These are phyloP conservation scores for Tachycineta bicolor DNA, from an alignment of 2,113 vertebrate species.

Conservation along the genomic window DNA sequence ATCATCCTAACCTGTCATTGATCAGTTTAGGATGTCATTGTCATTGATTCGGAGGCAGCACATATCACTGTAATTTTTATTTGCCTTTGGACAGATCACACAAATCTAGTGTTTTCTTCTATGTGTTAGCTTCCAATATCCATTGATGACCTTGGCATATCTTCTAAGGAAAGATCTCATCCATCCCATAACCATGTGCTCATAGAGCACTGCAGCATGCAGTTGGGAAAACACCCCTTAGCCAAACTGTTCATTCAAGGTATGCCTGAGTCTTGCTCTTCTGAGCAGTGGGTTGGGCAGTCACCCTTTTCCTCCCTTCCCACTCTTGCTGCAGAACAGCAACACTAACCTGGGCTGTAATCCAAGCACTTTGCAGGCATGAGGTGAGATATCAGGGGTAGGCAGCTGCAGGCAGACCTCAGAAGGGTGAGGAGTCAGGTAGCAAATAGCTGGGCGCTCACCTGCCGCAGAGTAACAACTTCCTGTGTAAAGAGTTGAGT, in stretches of 20 bases:
- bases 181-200: neutral
- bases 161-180: neutral
- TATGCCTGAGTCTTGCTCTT: neutral
- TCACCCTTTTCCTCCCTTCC: neutral
- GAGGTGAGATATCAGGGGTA: neutral
- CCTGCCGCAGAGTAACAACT: neutral
- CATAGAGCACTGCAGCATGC: neutral
- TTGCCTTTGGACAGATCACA: neutral
- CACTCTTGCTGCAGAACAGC: neutral
- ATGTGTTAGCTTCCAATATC: neutral
- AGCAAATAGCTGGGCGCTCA: neutral
- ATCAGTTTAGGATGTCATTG: neutral
- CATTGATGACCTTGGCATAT: neutral
- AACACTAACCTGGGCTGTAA: neutral
- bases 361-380: neutral
- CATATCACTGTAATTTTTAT: neutral
- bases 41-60: neutral
- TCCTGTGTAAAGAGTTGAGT: neutral
- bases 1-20: neutral
- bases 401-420: neutral
- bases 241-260: neutral
- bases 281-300: neutral
- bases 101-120: neutral
- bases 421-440: neutral
- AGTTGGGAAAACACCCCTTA: rapidly evolving